Evolutionary conservation across 2,888 invertebrate species (phyloP).

Genomic region (Volucella bombylans): DNA sequence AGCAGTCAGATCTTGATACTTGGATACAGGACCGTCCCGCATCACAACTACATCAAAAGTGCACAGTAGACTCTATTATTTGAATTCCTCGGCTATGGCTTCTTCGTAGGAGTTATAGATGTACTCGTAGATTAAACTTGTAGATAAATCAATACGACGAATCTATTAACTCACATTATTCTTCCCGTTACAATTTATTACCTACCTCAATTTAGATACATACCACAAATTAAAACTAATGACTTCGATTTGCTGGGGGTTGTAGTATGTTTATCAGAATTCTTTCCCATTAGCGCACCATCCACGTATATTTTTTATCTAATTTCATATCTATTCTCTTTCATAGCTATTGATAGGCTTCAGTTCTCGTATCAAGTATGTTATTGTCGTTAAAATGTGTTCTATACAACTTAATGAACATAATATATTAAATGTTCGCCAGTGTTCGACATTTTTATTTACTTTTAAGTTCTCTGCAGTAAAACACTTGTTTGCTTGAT

Average conservation of each 20-base stretch:
- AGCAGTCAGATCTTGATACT: too few species aligned
- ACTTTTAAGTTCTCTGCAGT: background rate
- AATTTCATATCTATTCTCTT: background rate
- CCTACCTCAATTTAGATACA: too few species aligned
- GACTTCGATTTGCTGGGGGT: background rate
- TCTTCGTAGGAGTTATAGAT: too few species aligned
- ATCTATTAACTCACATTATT: too few species aligned
- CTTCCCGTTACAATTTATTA: too few species aligned
- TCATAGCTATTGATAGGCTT: background rate
- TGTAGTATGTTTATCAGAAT: too few species aligned
- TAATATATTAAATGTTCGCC: background rate
- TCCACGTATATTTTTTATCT: background rate
- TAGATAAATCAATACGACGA: too few species aligned
- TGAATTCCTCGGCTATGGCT: too few species aligned
- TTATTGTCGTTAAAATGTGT: conserved; percentile 24
- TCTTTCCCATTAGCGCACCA: background rate
- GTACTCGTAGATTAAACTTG: too few species aligned
- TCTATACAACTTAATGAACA: conserved; percentile 26
- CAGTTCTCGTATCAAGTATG: conserved; percentile 3
- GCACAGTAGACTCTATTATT: too few species aligned
- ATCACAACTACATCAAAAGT: too few species aligned
- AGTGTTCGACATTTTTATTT: conserved; percentile 42
- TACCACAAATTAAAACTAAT: background rate
- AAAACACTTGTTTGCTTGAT: background rate
- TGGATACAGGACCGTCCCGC: too few species aligned